Percentiles rank a stretch among this genome's conserved stretches.
phyloP scores from a whole-genome alignment of 1,140 invertebrate species.

The Drosophila orosa region DNA sequence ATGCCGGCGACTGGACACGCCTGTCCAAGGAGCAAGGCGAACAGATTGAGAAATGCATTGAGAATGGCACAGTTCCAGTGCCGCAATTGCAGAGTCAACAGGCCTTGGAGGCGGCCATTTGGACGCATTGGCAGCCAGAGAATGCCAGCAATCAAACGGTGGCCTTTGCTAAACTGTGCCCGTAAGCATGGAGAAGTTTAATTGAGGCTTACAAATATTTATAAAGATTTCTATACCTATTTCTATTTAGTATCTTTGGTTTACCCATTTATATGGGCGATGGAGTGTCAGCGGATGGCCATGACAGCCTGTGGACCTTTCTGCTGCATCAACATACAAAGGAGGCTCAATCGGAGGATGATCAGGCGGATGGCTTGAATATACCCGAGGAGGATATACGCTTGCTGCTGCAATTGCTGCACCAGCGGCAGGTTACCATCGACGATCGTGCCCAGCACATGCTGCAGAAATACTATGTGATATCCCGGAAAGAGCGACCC shows the following conservation, averaged over 20 bases:
- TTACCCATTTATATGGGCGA: slow-evolving; percentile 71
- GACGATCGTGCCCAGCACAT: slow-evolving; percentile 46
- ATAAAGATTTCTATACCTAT: too few species aligned
- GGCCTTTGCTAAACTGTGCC: slow-evolving; percentile 61
- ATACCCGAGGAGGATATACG: slow-evolving; percentile 62
- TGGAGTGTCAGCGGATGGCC: background rate
- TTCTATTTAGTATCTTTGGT: too few species aligned
- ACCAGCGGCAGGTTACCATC: slow-evolving; percentile 55
- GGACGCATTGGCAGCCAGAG: slow-evolving; percentile 73
- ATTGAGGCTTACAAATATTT: too few species aligned
- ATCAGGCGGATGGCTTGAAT: slow-evolving; percentile 45
- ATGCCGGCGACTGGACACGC: slow-evolving; percentile 73
- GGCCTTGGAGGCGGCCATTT: slow-evolving; percentile 63
- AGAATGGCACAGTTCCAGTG: slow-evolving; percentile 58
- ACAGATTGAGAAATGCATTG: slow-evolving; percentile 60
- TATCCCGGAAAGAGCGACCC: slow-evolving; percentile 57
- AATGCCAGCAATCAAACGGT: slow-evolving; percentile 47
- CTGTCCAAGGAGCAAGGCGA: slow-evolving; percentile 50
- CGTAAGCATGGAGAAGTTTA: slow-evolving; percentile 54
- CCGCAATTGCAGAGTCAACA: slow-evolving; percentile 39
- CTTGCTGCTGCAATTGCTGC: slow-evolving; percentile 48
- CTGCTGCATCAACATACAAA: slow-evolving; percentile 37
- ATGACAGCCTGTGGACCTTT: slow-evolving; percentile 52
- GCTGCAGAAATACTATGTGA: slow-evolving; percentile 72
- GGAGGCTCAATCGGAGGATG: background rate